These are phyloP conservation scores for Aproaerema taeniolella DNA, from an alignment of 2,888 invertebrate genomes.

Conservation along the genomic window DNA sequence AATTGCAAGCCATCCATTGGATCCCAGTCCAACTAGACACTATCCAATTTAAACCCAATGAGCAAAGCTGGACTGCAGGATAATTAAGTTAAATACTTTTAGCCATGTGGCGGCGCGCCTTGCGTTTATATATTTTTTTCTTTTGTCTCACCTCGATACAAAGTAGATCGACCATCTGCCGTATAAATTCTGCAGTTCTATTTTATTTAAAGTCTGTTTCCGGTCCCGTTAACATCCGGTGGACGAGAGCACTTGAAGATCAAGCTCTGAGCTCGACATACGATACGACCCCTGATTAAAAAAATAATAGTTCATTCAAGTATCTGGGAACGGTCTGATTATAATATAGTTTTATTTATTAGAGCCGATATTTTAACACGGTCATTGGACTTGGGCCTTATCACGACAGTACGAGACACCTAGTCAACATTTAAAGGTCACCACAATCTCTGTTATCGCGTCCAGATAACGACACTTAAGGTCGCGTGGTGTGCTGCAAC, in stretches of 20 bases:
- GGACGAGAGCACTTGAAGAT: conserved; percentile 54
- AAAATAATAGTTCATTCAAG: conserved; percentile 28
- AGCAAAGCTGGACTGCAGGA: conserved; percentile 24
- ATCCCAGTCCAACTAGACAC: conserved; percentile 30
- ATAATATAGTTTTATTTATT: conserved; percentile 4
- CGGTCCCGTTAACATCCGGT: conserved; percentile 68
- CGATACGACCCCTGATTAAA: conserved; percentile 34
- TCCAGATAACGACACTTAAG: conserved; percentile 62
- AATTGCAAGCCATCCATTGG: conserved; percentile 36
- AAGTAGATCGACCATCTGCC: conserved; percentile 52
- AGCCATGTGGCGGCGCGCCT: conserved; percentile 26
- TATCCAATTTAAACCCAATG: conserved; percentile 35
- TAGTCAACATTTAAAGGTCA: conserved; percentile 70
- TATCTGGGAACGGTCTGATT: conserved; percentile 38
- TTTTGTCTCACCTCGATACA: conserved; percentile 40
- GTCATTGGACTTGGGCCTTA: conserved; percentile 67
- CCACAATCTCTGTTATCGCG: conserved; percentile 61
- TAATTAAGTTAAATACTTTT: conserved; percentile 42
- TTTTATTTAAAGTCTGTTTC: conserved; percentile 53
- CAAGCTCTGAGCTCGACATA: conserved; percentile 29
- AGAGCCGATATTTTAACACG: conserved; percentile 35
- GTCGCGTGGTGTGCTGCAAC: conserved; percentile 58
- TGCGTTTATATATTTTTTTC: conserved; percentile 33
- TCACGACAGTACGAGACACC: conserved; percentile 49
- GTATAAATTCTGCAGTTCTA: conserved; percentile 43